A percentile compares a stretch with the other conserved stretches of the same genome.
phyloP scores from a whole-genome alignment of 2,113 vertebrate genomes.

The Oreocharis arfaki region DNA sequence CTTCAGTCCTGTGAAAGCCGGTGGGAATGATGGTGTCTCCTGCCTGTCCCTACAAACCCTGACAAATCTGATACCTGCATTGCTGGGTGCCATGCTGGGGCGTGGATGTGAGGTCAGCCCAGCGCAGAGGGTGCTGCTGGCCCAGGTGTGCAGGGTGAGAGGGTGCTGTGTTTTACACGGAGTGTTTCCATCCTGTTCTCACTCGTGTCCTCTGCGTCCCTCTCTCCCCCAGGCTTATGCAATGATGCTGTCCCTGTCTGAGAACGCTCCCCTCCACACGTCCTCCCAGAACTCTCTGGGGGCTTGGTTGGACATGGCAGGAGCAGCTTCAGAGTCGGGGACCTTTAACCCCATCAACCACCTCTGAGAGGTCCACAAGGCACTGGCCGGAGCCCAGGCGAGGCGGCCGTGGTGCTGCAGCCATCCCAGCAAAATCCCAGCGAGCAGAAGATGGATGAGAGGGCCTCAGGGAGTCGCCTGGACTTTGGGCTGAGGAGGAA shows the following conservation, averaged over 20 bases:
- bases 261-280: conserved; percentile 91
- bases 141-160: background rate
- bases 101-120: accelerated
- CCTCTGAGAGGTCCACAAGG: conserved; percentile 79
- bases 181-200: background rate
- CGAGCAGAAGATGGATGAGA: conserved; percentile 48
- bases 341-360: conserved; percentile 96
- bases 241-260: conserved; percentile 99
- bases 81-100: accelerated
- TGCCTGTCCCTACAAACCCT: accelerated
- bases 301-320: conserved; percentile 94
- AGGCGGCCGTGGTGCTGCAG: conserved; percentile 26
- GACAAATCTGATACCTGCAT: accelerated
- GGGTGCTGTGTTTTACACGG: background rate
- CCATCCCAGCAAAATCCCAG: conserved; percentile 42
- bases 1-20: accelerated
- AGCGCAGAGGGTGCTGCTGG: background rate
- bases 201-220: background rate
- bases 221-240: conserved; percentile 87
- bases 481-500: conserved; percentile 34
- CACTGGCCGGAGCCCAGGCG: conserved; percentile 34
- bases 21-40: accelerated
- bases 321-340: conserved; percentile 87
- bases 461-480: conserved; percentile 31
- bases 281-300: conserved; percentile 96